A percentile compares a stretch with the other conserved stretches of the same genome.
phyloP scores from a whole-genome alignment of 1,140 invertebrate species.

The Anastrepha ludens region DNA sequence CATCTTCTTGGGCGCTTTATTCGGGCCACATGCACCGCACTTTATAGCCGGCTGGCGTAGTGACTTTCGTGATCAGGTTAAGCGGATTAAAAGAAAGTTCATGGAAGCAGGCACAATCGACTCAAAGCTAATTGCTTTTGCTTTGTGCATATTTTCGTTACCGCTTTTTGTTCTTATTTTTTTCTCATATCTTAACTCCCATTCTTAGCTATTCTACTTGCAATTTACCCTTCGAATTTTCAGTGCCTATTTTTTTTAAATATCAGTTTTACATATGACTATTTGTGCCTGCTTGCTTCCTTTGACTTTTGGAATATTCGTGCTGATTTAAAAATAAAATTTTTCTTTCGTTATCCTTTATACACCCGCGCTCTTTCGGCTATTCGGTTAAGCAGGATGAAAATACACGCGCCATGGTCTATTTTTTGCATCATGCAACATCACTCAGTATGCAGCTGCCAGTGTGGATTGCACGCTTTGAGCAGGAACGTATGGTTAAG shows the following conservation, averaged over 20 bases:
- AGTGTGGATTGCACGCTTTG: conserved; percentile 70
- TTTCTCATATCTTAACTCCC: neutral
- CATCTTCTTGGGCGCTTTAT: conserved; percentile 85
- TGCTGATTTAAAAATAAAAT: conserved; percentile 11
- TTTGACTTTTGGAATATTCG: neutral
- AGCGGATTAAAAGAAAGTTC: conserved; percentile 33
- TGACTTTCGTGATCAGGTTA: conserved; percentile 81
- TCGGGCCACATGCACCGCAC: conserved; percentile 84
- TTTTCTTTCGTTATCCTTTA: neutral
- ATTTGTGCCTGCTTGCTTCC: neutral
- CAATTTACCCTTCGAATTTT: neutral
- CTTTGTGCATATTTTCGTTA: neutral
- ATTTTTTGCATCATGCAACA: conserved; percentile 84
- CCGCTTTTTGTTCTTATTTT: neutral
- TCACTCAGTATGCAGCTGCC: conserved; percentile 67
- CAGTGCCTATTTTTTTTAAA: neutral
- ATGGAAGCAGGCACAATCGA: neutral
- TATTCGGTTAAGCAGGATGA: conserved; percentile 77
- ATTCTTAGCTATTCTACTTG: neutral
- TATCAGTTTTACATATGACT: conserved; percentile 5
- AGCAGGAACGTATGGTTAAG: conserved; percentile 69
- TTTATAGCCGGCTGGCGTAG: conserved; percentile 89
- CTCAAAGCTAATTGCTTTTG: neutral
- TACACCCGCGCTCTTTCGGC: neutral
- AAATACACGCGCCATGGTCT: conserved; percentile 83